Percentiles rank a stretch among this genome's conserved stretches.
Evolutionary conservation across 2,888 invertebrate genomes (phyloP).

Genomic region (Auanema freiburgensis): DNA sequence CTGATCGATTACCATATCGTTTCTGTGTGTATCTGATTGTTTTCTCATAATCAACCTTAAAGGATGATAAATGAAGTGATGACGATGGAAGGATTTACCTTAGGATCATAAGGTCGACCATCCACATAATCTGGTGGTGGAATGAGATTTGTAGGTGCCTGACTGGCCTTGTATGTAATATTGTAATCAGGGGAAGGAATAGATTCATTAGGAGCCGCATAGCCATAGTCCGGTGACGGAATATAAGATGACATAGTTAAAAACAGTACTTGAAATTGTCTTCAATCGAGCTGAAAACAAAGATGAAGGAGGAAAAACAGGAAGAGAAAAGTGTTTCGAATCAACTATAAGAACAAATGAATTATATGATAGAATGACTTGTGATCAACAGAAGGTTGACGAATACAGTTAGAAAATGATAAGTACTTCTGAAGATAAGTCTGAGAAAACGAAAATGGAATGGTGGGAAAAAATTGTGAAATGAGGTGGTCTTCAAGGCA

Average conservation of each 20-base stretch:
- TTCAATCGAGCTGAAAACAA: conserved; percentile 2
- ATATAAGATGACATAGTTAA: not conserved
- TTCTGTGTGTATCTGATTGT: too few species aligned
- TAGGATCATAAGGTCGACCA: not conserved
- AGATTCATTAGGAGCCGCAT: not conserved
- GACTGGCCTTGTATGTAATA: not conserved
- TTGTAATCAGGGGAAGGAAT: not conserved
- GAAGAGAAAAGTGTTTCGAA: not conserved
- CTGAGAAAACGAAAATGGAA: too few species aligned
- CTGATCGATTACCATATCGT: too few species aligned
- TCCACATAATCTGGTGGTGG: conserved; percentile 18
- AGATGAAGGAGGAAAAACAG: not conserved
- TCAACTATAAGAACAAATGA: not conserved
- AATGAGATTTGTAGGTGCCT: conserved; percentile 17
- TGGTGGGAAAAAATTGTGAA: too few species aligned
- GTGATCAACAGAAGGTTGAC: not conserved
- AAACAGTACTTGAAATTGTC: not conserved
- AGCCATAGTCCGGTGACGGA: conserved; percentile 3
- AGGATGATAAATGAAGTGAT: too few species aligned
- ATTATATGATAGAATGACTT: not conserved
- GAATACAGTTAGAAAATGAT: too few species aligned
- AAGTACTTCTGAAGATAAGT: too few species aligned
- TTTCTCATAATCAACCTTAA: too few species aligned
- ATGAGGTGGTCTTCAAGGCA: too few species aligned
- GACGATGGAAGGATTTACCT: not conserved